Evolutionary conservation across 2,113 vertebrate genomes (phyloP).

Genomic region (Calyptomena viridis): DNA sequence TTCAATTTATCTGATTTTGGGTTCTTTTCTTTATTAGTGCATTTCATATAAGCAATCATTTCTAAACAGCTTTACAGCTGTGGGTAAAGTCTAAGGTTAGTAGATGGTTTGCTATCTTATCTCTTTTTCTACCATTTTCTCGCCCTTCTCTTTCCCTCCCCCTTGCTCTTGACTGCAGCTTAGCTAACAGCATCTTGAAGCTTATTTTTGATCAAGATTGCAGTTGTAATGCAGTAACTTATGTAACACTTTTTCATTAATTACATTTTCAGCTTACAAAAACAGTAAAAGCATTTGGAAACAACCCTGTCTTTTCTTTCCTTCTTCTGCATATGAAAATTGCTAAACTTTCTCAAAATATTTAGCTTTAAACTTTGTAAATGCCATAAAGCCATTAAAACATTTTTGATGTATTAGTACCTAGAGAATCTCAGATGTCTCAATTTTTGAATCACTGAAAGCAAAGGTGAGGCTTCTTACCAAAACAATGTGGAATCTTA

Average conservation of each 20-base stretch:
- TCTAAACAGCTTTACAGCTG: not conserved
- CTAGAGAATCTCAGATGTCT: not conserved
- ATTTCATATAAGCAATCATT: not conserved
- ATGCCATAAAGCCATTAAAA: not conserved
- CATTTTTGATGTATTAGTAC: not conserved
- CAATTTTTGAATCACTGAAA: not conserved
- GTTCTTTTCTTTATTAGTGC: not conserved
- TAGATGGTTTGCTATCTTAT: not conserved
- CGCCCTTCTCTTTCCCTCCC: not conserved
- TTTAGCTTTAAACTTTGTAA: not conserved
- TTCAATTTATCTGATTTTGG: not conserved
- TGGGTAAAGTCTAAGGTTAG: not conserved
- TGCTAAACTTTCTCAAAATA: not conserved
- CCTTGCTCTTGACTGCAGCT: not conserved
- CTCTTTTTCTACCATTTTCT: not conserved
- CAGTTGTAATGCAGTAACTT: constrained; percentile 42
- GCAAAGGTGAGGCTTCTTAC: not conserved
- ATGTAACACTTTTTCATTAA: constrained; percentile 4
- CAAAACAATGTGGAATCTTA: not conserved
- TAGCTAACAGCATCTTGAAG: not conserved
- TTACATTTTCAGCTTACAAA: not conserved
- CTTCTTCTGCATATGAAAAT: not conserved
- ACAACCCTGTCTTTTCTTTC: not conserved
- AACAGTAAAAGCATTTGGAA: not conserved
- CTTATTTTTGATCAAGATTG: constrained; percentile 33